These are phyloP conservation scores for Callopanchax toddi DNA, from an alignment of 2,113 vertebrate genomes.

Conservation along the genomic window DNA sequence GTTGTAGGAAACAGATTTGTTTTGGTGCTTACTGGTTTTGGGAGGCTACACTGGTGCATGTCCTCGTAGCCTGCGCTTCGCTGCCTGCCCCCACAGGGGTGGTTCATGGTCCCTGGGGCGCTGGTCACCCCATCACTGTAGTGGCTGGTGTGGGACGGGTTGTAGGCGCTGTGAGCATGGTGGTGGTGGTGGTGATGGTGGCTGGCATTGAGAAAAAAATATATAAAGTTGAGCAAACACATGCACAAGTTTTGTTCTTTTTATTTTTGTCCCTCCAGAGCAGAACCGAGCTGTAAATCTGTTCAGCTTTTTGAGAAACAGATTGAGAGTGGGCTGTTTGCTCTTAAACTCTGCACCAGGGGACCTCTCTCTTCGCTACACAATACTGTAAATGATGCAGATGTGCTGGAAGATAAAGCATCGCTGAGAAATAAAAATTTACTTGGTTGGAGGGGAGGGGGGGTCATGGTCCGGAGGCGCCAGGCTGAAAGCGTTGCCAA, in stretches of 20 bases:
- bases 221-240: not conserved
- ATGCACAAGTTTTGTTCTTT: not conserved
- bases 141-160: conserved; percentile 88
- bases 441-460: conserved; percentile 75
- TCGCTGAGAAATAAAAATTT: conserved; percentile 18
- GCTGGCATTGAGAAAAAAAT: not conserved
- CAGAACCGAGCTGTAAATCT: conserved; percentile 16
- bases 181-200: conserved; percentile 70
- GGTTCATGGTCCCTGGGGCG: conserved; percentile 95
- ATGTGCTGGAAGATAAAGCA: conserved; percentile 25
- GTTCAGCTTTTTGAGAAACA: conserved; percentile 11
- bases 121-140: conserved; percentile 97
- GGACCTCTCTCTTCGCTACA: conserved; percentile 15
- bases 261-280: not conserved
- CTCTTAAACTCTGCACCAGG: conserved; percentile 8
- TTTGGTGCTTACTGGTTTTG: conserved; percentile 88
- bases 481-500: conserved; percentile 97
- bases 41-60: conserved; percentile 96
- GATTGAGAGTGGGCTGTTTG: conserved; percentile 24
- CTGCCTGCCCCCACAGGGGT: conserved; percentile 88
- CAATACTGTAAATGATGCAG: conserved; percentile 29
- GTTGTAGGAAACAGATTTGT: not conserved
- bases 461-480: conserved; percentile 87
- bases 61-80: conserved; percentile 91
- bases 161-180: conserved; percentile 82